These are phyloP conservation scores for Macrosteles quadrilineatus DNA, from an alignment of 1,140 invertebrate species.

Conservation along the genomic window DNA sequence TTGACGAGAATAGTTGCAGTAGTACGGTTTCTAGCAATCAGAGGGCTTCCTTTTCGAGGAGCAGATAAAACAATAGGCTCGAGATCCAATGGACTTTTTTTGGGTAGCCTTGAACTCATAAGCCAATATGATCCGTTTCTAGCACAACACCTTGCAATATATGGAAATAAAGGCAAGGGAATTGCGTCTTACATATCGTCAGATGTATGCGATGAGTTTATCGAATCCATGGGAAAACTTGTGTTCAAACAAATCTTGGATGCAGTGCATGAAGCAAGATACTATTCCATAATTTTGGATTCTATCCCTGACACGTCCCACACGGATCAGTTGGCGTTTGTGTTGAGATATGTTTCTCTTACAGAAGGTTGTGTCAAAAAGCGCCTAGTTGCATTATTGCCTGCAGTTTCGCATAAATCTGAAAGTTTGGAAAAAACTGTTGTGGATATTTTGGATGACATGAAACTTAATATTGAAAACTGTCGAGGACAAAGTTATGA, in stretches of 20 bases:
- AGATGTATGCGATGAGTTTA: constrained; percentile 37
- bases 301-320: constrained; percentile 42
- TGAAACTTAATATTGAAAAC: constrained; percentile 31
- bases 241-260: constrained; percentile 33
- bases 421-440: constrained; percentile 23
- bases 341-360: constrained; percentile 41
- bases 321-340: constrained; percentile 41
- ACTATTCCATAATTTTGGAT: constrained; percentile 44
- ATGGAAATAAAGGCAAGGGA: constrained; percentile 35
- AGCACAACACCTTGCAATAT: constrained; percentile 33
- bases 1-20: constrained; percentile 29
- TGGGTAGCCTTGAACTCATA: constrained; percentile 11
- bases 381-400: constrained; percentile 22
- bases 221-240: constrained; percentile 33
- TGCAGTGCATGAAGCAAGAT: constrained; percentile 39
- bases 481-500: constrained; percentile 43
- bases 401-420: constrained; percentile 17
- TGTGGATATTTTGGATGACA: constrained; percentile 16
- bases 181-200: constrained; percentile 36
- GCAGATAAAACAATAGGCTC: constrained; percentile 30
- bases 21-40: constrained; percentile 34
- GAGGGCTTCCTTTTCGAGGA: constrained; percentile 36
- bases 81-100: constrained; percentile 25
- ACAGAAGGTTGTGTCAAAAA: background rate
- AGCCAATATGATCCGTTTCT: constrained; percentile 39